A percentile compares a stretch with the other conserved stretches of the same genome.
phyloP scores from a whole-genome alignment of 2,797 vertebrate species.

The Spondyliosoma cantharus region DNA sequence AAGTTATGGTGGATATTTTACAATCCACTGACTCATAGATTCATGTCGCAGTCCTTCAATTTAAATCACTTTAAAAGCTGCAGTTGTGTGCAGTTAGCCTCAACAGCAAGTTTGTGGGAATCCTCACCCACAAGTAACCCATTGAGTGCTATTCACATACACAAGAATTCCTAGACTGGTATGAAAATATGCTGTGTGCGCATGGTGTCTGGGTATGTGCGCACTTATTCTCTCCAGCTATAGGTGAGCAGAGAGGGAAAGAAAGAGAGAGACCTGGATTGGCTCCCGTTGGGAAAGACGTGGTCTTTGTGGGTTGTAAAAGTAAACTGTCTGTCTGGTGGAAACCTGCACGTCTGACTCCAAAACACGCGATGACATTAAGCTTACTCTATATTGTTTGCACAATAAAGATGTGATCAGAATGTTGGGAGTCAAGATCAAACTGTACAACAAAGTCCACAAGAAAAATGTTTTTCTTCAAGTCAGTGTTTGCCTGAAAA shows the following conservation, averaged over 20 bases:
- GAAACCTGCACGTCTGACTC: slow-evolving; percentile 57
- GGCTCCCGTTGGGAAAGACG: slow-evolving; percentile 17
- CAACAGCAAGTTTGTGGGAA: slow-evolving; percentile 28
- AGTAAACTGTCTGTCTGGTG: slow-evolving; percentile 72
- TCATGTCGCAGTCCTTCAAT: background rate
- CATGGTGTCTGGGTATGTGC: slow-evolving; percentile 42
- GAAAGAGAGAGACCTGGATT: slow-evolving; percentile 12
- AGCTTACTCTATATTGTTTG: slow-evolving; percentile 5
- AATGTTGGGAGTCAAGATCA: background rate
- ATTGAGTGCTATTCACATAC: slow-evolving; percentile 38
- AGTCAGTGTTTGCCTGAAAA: background rate
- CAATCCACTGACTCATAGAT: background rate
- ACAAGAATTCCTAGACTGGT: slow-evolving; percentile 58
- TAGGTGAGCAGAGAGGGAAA: slow-evolving; percentile 28
- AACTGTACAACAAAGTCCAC: background rate
- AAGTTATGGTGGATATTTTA: background rate
- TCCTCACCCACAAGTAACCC: slow-evolving; percentile 38
- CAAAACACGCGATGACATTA: slow-evolving; percentile 3
- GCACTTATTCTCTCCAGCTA: slow-evolving; percentile 40
- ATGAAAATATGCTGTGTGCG: slow-evolving; percentile 54
- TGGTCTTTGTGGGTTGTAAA: slow-evolving; percentile 60
- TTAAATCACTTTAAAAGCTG: background rate
- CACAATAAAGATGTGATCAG: background rate
- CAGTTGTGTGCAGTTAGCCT: background rate
- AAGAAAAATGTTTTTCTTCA: background rate